Percentiles rank a stretch among this genome's conserved stretches.
Conservation (phyloP, 2,797 vertebrate genomes). For the Tarsius wallacei region DNA sequence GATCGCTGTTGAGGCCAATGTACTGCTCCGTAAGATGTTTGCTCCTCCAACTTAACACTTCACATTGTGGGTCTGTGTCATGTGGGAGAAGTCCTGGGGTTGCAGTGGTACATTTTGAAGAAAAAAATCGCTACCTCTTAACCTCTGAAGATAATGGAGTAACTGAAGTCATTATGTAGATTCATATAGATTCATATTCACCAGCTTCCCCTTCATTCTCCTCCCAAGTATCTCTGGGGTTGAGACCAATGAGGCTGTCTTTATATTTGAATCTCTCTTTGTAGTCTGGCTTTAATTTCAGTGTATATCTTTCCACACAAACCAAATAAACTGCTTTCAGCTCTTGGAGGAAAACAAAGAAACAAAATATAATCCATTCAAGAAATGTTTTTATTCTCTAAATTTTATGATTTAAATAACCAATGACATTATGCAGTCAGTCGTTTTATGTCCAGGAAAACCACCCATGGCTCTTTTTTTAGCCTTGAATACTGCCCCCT, state of each 20-base stretch:
- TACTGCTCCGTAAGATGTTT: rapidly evolving
- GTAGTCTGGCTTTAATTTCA: background rate
- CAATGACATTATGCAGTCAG: background rate
- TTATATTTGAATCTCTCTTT: background rate
- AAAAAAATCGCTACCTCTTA: background rate
- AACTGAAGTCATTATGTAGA: rapidly evolving
- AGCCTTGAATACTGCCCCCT: background rate
- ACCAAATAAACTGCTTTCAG: background rate
- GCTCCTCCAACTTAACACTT: rapidly evolving
- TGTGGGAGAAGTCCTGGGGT: background rate
- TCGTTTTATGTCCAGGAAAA: background rate
- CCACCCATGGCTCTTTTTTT: background rate
- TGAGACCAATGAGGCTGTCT: background rate
- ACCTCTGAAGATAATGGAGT: background rate
- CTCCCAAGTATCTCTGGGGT: rapidly evolving
- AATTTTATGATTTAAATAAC: too few species aligned
- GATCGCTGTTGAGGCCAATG: background rate
- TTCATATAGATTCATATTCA: rapidly evolving
- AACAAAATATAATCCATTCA: background rate
- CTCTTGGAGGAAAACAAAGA: background rate
- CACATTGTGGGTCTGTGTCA: background rate
- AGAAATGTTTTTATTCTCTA: background rate
- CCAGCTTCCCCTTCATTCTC: rapidly evolving
- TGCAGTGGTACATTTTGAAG: background rate
- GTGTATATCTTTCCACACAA: background rate